Evolutionary conservation across 2,888 invertebrate species (phyloP).

Genomic region (Epirrhoe tristata): DNA sequence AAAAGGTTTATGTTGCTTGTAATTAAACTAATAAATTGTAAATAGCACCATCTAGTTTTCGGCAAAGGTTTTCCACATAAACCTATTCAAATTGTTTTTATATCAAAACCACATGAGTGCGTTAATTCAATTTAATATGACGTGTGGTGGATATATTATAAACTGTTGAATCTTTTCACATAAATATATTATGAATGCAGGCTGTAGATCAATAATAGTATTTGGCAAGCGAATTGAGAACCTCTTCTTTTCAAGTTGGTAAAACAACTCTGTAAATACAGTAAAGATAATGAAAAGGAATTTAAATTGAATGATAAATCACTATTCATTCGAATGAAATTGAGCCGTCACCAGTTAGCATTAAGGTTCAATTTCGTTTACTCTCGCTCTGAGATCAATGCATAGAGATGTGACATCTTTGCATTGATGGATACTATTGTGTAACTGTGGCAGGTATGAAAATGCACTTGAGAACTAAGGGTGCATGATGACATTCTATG

Average conservation of each 20-base stretch:
- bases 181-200: too few relatives aligned
- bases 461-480: not conserved
- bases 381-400: not conserved
- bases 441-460: not conserved
- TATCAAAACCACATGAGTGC: too few relatives aligned
- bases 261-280: too few relatives aligned
- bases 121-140: too few relatives aligned
- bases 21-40: not conserved
- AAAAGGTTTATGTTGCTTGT: not conserved
- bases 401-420: not conserved
- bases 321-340: not conserved
- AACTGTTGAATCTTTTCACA: too few relatives aligned
- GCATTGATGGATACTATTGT: not conserved
- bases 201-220: too few relatives aligned
- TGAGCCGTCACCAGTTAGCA: not conserved
- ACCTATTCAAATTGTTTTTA: too few relatives aligned
- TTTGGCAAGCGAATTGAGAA: too few relatives aligned
- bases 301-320: not conserved
- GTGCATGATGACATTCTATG: not conserved
- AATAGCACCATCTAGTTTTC: not conserved
- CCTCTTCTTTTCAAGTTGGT: too few relatives aligned
- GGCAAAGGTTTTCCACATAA: not conserved
- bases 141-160: too few relatives aligned
- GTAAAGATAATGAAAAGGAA: not conserved
- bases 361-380: not conserved